phyloP scores from a whole-genome alignment of 2,888 invertebrate genomes.

The Caenorhabditis angaria region DNA sequence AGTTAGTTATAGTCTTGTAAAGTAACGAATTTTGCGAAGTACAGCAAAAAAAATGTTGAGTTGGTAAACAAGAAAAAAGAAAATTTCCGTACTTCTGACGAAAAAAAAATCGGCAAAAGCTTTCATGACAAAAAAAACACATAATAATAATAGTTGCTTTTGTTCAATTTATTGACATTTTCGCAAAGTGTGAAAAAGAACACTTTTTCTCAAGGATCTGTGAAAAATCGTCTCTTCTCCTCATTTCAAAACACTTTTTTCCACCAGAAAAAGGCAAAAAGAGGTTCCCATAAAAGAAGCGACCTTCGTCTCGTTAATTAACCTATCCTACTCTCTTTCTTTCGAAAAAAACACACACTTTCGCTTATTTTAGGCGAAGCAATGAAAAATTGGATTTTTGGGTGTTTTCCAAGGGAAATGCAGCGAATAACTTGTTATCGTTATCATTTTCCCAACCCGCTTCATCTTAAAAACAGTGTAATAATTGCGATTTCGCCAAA shows the following conservation, averaged over 20 bases:
- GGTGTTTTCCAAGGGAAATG: neutral
- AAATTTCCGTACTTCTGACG: too few relatives aligned
- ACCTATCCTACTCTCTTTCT: neutral
- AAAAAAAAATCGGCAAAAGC: neutral
- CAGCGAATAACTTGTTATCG: neutral
- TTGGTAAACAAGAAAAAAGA: neutral
- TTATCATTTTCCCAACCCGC: neutral
- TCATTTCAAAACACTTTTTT: neutral
- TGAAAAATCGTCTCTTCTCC: neutral
- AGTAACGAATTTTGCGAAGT: too few relatives aligned
- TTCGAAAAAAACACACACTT: neutral
- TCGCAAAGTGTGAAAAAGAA: neutral
- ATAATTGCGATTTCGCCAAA: neutral
- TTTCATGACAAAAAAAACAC: neutral
- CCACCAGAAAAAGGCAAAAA: neutral
- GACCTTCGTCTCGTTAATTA: neutral
- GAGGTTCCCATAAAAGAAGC: neutral
- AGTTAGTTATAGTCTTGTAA: too few relatives aligned
- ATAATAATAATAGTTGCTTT: neutral
- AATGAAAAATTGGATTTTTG: neutral
- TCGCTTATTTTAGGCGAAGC: too few relatives aligned
- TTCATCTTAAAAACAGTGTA: neutral
- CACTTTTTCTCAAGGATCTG: neutral
- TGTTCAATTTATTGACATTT: neutral
- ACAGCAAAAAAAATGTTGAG: too few relatives aligned